Conservation (phyloP, 2,888 invertebrate species). For the Yponomeuta sedellus region DNA sequence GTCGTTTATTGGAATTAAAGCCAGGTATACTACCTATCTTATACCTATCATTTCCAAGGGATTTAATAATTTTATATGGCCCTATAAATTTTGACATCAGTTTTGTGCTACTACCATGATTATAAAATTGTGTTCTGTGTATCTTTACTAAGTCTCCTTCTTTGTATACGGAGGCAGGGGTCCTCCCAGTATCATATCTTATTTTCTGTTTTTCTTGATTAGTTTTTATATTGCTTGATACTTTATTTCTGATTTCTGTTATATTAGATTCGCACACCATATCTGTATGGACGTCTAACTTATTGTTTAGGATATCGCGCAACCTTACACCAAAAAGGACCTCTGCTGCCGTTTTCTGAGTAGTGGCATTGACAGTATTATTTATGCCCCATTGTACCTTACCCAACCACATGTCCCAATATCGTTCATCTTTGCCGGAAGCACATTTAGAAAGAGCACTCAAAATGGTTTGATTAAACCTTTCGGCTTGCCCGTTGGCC, state of each 20-base stretch:
- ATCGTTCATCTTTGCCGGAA: not conserved
- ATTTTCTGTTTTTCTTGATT: conserved; percentile 19
- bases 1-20: conserved; percentile 19
- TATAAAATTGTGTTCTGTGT: conserved; percentile 22
- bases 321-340: conserved; percentile 4
- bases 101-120: conserved; percentile 23
- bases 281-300: not conserved
- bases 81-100: conserved; percentile 26
- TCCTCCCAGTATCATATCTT: conserved; percentile 18
- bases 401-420: conserved; percentile 21
- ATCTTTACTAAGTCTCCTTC: conserved; percentile 24
- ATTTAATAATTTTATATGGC: conserved; percentile 22
- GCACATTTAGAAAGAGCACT: not conserved
- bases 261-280: not conserved
- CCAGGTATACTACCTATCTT: conserved; percentile 22
- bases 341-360: conserved; percentile 17
- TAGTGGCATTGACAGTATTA: conserved; percentile 21
- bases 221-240: conserved; percentile 19
- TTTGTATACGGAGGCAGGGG: conserved; percentile 9
- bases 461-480: conserved; percentile 8
- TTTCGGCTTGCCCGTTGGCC: conserved; percentile 18
- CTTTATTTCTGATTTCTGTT: conserved; percentile 17
- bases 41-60: conserved; percentile 24
- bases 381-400: conserved; percentile 23
- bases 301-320: not conserved